Percentiles rank a stretch among this genome's conserved stretches.
Conservation (phyloP, 2,888 invertebrate genomes). For the Heliothis peltigera region DNA sequence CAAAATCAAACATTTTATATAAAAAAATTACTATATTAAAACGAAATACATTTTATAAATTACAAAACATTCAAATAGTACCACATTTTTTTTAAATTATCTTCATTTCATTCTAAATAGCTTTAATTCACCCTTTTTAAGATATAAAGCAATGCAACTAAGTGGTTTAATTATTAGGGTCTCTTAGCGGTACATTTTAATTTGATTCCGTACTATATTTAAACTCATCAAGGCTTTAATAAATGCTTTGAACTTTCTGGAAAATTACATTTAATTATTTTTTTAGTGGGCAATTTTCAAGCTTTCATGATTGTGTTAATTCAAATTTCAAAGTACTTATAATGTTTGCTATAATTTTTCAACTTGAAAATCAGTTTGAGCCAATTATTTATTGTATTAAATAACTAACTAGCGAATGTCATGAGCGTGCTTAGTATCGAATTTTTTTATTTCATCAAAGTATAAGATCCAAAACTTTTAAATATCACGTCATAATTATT, state of each 20-base stretch:
- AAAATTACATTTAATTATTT: constrained; percentile 6
- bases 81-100: neutral
- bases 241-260: neutral
- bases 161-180: constrained; percentile 21
- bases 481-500: neutral
- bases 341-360: neutral
- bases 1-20: too few species aligned
- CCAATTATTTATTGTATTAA: too few species aligned
- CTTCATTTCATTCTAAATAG: neutral
- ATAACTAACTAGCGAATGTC: too few species aligned
- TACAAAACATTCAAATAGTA: too few species aligned
- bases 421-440: too few species aligned
- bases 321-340: neutral
- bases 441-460: too few species aligned
- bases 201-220: constrained; percentile 7
- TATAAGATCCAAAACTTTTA: too few species aligned
- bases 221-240: constrained; percentile 22
- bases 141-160: constrained; percentile 21
- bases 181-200: constrained; percentile 22
- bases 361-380: neutral
- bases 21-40: too few species aligned
- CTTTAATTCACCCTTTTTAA: neutral
- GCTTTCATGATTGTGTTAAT: neutral
- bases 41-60: too few species aligned
- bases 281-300: neutral